Conservation (phyloP, 2,113 vertebrate genomes). For the Lutjanus erythropterus region DNA sequence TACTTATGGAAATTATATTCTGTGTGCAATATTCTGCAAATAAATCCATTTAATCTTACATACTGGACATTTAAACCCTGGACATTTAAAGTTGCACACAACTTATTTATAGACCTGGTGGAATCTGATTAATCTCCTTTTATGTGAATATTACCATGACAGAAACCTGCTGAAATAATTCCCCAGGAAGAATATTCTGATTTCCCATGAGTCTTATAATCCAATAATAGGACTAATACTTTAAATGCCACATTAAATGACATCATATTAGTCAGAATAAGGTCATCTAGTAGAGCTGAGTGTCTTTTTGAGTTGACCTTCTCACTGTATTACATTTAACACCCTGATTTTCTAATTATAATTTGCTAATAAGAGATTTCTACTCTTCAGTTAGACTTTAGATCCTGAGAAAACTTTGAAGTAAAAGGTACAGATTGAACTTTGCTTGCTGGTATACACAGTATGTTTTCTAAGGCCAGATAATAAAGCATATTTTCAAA, state of each 20-base stretch:
- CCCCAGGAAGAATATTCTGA: neutral
- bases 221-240: neutral
- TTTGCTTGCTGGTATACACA: neutral
- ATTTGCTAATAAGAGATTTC: neutral
- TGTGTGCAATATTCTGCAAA: too few relatives aligned
- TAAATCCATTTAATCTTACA: too few relatives aligned
- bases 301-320: neutral
- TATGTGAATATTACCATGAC: neutral
- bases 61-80: too few relatives aligned
- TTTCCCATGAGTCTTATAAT: neutral
- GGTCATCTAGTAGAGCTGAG: neutral
- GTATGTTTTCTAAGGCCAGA: neutral
- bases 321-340: neutral
- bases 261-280: neutral
- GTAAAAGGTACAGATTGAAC: neutral
- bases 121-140: neutral
- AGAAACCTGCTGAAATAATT: slow-evolving; percentile 6
- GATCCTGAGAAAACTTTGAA: neutral
- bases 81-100: too few relatives aligned
- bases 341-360: neutral
- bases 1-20: too few relatives aligned
- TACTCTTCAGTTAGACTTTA: neutral
- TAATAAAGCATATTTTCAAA: slow-evolving; percentile 33
- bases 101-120: neutral
- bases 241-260: neutral